Base-by-base conservation (phyloP, 1,140 invertebrate genomes). In the Probaryconus sp. region DNA sequence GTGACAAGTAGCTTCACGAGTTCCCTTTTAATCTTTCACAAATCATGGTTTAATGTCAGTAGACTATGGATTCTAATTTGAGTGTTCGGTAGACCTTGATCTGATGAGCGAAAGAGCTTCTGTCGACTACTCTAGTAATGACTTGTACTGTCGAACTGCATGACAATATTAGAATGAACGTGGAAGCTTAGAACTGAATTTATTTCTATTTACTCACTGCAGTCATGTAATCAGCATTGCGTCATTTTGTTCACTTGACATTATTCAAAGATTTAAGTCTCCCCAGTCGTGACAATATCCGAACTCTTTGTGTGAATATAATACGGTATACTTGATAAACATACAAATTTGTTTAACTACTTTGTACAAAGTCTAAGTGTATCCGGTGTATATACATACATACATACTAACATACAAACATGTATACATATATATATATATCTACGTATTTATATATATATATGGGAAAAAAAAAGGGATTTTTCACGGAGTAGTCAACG, bases 1-100 rank as follows among this genome's bases (percentile, higher is more conserved):
- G 33, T 65, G 47, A 65, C 53, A 65, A 70, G 56, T 70, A 76
- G 73, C 73, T 76, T 31, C 73, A 71, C 72, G 72, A 75, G 2
- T 56, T 64, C 42, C 28, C 65, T 61, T 76, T 65, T 64, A 35
- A 51, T 61, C 60, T 58, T 63, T 76, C 72, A 76, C 73, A 33
- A 63, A 37, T 55, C 67, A 69, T 70, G 73, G 61, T 70, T 76
- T 63, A 67, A 76, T 76, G 73, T 76, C 73, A 76, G 65, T 70
- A 76, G 67, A 67, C 64, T 75, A 63, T 68, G 65, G 43, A 68
- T 74, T 68, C 48, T 63, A 68, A 64, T 69, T 60, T 75, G 60
- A 75, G 40, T 69, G 64, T 69, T 65, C 64, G 72, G 60, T 75
- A 74, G 71, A 74, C 50, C 58, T 74, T 73, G 37, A 70, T 65